A percentile compares a stretch with the other conserved stretches of the same genome.
Conservation (phyloP, 1,140 invertebrate genomes). For the Dendroctonus ponderosae region DNA sequence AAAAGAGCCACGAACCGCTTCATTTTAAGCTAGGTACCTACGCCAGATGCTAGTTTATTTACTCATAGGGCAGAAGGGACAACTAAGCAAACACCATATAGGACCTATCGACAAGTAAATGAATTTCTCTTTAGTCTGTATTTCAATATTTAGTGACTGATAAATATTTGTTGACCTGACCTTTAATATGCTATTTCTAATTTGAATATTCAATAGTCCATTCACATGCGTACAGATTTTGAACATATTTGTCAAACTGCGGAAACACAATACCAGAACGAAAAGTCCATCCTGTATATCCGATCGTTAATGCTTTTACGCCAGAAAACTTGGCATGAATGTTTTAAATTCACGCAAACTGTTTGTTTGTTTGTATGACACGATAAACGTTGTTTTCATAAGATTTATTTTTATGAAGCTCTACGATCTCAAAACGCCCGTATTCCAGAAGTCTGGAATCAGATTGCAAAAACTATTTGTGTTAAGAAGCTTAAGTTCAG, state of each 20-base stretch:
- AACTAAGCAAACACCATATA: conserved; percentile 19
- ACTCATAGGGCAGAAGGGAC: conserved; percentile 27
- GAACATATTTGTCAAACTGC: background rate
- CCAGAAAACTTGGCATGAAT: conserved; percentile 25
- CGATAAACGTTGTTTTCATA: conserved; percentile 18
- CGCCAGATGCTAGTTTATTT: conserved; percentile 33
- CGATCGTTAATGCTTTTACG: conserved; percentile 13
- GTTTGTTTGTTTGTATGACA: conserved; percentile 29
- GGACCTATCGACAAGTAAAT: background rate
- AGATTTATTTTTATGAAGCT: conserved; percentile 17
- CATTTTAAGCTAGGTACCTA: conserved; percentile 18
- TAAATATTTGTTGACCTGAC: too few species aligned
- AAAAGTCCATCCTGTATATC: background rate
- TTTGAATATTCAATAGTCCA: background rate
- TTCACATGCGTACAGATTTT: background rate
- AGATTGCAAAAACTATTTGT: conserved; percentile 23
- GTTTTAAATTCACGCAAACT: conserved; percentile 20
- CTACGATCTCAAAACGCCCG: background rate
- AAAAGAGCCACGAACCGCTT: conserved; percentile 18
- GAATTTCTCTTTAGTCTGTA: conserved; percentile 1
- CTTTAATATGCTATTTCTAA: background rate
- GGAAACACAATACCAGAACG: background rate
- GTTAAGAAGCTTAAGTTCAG: conserved; percentile 25
- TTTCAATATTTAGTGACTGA: too few species aligned
- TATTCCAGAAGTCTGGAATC: conserved; percentile 26